Conservation (phyloP, 2,888 invertebrate genomes). For the Steinernema carpocapsae region DNA sequence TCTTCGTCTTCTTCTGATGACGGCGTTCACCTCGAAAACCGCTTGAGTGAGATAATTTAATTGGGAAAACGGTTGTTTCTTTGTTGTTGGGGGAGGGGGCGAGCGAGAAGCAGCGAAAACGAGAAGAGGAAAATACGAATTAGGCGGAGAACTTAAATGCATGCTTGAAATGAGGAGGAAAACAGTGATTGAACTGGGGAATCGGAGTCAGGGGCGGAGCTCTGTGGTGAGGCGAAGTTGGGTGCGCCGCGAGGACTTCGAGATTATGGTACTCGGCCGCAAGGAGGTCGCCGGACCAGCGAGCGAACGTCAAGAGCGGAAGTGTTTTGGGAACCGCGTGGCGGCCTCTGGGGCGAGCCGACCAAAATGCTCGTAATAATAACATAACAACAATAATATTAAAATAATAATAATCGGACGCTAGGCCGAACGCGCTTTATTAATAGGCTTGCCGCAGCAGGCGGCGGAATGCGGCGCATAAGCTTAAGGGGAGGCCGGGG, state of each 20-base stretch:
- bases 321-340: neutral
- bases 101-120: no score
- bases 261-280: constrained; percentile 1
- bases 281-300: neutral
- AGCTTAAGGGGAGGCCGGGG: neutral
- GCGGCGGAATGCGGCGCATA: neutral
- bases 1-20: neutral
- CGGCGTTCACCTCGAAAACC: neutral
- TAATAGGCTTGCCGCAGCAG: neutral
- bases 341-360: neutral
- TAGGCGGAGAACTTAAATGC: no score
- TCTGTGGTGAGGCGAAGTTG: neutral
- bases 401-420: neutral
- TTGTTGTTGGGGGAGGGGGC: neutral
- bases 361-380: neutral
- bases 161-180: no score
- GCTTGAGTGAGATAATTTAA: neutral
- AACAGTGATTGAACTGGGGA: no score
- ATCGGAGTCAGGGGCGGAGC: neutral
- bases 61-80: neutral
- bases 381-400: neutral
- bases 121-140: no score
- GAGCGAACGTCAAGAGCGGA: neutral
- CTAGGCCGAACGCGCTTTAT: neutral
- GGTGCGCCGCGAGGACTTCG: neutral